Evolutionary conservation across 2,888 invertebrate species (phyloP).

Genomic region (Folsomia candida): DNA sequence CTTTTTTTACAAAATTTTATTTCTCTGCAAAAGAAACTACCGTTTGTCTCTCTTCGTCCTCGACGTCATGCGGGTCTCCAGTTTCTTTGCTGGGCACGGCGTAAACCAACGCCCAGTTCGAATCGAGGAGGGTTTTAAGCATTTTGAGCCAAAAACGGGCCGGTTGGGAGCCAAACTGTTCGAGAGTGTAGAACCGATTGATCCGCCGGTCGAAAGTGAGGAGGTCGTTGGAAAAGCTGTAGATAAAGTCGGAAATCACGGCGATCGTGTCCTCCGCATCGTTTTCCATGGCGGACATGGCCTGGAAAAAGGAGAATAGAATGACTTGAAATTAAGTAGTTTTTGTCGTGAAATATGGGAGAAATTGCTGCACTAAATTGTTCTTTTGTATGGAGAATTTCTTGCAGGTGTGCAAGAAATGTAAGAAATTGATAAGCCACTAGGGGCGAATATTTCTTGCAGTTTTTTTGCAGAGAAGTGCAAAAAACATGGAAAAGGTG

Average conservation of each 20-base stretch:
- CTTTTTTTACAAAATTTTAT: no score
- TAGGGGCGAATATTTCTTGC: no score
- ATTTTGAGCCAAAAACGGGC: constrained; percentile 29
- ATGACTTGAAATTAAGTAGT: no score
- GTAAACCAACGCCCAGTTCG: constrained; percentile 26
- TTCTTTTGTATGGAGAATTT: no score
- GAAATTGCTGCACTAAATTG: no score
- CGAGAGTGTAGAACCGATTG: constrained; percentile 30
- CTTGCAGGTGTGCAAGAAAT: no score
- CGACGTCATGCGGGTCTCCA: not conserved
- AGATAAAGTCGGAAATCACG: constrained; percentile 30
- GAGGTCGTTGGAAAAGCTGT: constrained; percentile 21
- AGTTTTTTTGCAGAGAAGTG: no score
- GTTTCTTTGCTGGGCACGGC: constrained; percentile 18
- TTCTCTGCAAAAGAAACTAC: no score
- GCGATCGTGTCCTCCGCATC: constrained; percentile 25
- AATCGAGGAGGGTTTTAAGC: constrained; percentile 21
- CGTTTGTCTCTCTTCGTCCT: constrained; percentile 1
- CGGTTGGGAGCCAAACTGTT: constrained; percentile 28
- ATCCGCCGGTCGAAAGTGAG: constrained; percentile 29
- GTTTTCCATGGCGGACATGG: constrained; percentile 26
- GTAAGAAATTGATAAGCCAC: no score
- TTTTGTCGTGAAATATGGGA: no score
- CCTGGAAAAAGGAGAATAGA: no score
- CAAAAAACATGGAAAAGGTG: no score